Percentiles rank a stretch among this genome's conserved stretches.
These are phyloP conservation scores for Oophaga sylvatica DNA, from an alignment of 2,797 vertebrate species.

Conservation along the genomic window DNA sequence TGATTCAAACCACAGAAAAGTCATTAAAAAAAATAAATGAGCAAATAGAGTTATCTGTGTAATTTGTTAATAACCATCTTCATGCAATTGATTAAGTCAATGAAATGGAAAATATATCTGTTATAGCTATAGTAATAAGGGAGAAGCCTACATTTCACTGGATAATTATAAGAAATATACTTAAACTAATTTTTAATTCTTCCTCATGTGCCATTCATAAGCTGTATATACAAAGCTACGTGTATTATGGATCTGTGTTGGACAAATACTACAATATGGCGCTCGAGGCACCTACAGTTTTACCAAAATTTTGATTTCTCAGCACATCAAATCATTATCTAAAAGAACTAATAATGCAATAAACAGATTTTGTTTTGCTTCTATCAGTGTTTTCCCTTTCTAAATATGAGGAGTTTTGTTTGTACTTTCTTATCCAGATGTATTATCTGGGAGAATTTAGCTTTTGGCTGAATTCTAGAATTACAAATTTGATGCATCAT, in stretches of 20 bases:
- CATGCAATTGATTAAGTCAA: not conserved
- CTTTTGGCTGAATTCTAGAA: constrained; percentile 31
- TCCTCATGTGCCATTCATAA: no score
- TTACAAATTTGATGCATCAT: constrained; percentile 38
- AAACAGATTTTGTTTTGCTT: not conserved
- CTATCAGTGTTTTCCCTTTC: not conserved
- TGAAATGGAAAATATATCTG: not conserved
- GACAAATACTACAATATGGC: not conserved
- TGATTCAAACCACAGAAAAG: not conserved
- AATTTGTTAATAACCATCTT: constrained; percentile 1
- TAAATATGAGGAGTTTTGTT: not conserved
- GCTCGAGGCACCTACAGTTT: not conserved
- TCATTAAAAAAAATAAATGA: not conserved
- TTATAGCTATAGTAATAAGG: not conserved
- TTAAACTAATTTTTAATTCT: no score
- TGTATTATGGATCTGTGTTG: not conserved
- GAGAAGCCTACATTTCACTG: not conserved
- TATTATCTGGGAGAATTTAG: constrained; percentile 14
- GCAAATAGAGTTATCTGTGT: constrained; percentile 5
- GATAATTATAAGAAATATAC: not conserved
- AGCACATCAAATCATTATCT: not conserved
- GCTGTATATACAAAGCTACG: no score
- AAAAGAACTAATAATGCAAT: not conserved
- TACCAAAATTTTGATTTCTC: not conserved
- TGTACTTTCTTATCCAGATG: constrained; percentile 8